Base-by-base conservation (phyloP, 2,797 vertebrate species). In the Rhinichthys osculus region DNA sequence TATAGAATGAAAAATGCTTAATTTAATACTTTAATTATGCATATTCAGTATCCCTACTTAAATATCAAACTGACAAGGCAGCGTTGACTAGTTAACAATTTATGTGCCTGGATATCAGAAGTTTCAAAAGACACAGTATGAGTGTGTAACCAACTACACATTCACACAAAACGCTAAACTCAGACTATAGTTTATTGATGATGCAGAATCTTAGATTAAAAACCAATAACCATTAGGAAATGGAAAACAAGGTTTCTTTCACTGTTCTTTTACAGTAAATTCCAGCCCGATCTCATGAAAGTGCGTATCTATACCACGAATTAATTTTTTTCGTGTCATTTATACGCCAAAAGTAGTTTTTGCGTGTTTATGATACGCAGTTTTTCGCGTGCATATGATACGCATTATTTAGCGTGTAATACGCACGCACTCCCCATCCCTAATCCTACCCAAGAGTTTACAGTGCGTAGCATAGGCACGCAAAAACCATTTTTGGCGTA, bases 171-270 rank as follows among this genome's bases (percentile, higher is more conserved):
- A 44, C 1, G 3, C 6, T 66, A 64, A 30, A 30, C 5, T 64
- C n/a, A 62, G 69, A 67, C 6, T 35, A 67, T 35, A 35, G 64
- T 59, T 40, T 40, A 78, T 78, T 42, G 76, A 42, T 78, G 35
- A 42, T 27, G 7, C 38, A 44, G 16, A 47, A 17, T 5, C 30
- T 27, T 50, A 19, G 1, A 38, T 83, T 74, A 27, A 21, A 16
- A 71, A 42, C 5, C 33, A 81, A 27, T 71, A 42, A 13, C 19
- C 19, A 62, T 33, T 33, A 21, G 42, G 16, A 80, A 54, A 57
- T 44, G 11, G 7, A 59, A 47, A 14, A 23, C 27, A 44, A 16
- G 5, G 19, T 33, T 33, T 40, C 70, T 54, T 59, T 71, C 27
- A 11, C 17, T 59, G 57, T 33, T 21, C 17, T 71, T 78, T 70